Conservation (phyloP, 2,113 vertebrate species). For the Scomber scombrus region DNA sequence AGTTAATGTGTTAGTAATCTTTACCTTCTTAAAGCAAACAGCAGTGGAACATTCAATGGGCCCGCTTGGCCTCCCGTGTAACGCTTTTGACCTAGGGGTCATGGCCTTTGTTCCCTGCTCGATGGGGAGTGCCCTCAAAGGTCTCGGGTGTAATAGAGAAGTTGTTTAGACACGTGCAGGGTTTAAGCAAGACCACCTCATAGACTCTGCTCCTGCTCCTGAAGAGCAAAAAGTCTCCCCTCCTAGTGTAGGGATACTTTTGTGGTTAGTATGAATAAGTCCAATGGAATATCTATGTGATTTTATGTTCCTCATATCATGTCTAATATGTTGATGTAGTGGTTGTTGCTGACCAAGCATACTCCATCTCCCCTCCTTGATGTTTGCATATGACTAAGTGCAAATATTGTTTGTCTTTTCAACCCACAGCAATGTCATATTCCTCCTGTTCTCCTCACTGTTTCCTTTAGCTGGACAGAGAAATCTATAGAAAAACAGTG, state of each 20-base stretch:
- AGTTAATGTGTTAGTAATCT: constrained; percentile 95
- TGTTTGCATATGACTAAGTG: constrained; percentile 54
- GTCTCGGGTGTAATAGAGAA: constrained; percentile 90
- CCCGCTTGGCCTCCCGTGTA: constrained; percentile 89
- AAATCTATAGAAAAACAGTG: constrained; percentile 6
- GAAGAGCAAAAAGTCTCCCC: constrained; percentile 34
- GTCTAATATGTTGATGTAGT: constrained; percentile 37
- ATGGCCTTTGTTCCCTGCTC: constrained; percentile 90
- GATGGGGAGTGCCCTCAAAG: constrained; percentile 90
- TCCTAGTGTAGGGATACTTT: neutral
- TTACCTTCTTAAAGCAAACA: constrained; percentile 96
- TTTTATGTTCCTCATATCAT: constrained; percentile 42
- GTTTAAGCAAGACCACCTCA: constrained; percentile 80
- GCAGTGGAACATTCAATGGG: constrained; percentile 85
- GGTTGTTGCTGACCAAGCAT: constrained; percentile 67
- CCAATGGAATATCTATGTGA: constrained; percentile 45
- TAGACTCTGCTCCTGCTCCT: constrained; percentile 56
- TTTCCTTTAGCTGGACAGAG: constrained; percentile 24
- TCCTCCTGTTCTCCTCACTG: constrained; percentile 31
- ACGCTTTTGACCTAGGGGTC: constrained; percentile 91
- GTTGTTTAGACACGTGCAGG: constrained; percentile 92
- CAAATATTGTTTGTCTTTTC: constrained; percentile 64
- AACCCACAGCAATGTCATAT: constrained; percentile 36
- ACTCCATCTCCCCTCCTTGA: constrained; percentile 22
- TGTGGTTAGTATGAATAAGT: constrained; percentile 46